A percentile compares a stretch with the other conserved stretches of the same genome.
Evolutionary conservation across 2,797 vertebrate genomes (phyloP).

Genomic region (Phoeniculus purpureus): DNA sequence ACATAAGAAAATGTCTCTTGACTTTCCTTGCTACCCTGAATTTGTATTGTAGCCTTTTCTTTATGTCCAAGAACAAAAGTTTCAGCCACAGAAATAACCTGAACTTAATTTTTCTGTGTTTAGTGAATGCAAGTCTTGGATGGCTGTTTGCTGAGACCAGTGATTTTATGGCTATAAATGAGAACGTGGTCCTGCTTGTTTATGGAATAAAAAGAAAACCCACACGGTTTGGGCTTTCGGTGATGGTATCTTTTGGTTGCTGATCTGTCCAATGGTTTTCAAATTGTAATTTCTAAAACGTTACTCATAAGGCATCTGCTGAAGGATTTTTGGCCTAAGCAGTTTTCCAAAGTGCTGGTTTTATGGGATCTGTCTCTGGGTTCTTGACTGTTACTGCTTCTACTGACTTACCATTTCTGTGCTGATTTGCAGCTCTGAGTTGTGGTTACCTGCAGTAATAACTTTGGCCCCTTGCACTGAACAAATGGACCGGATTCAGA

Average conservation of each 20-base stretch:
- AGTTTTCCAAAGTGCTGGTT: conserved; percentile 29
- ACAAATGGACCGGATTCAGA: conserved; percentile 45
- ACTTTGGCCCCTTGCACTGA: conserved; percentile 27
- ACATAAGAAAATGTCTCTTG: not conserved
- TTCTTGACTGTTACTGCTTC: conserved; percentile 26
- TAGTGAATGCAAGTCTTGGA: not conserved
- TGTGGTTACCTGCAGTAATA: conserved; percentile 61
- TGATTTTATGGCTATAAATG: not conserved
- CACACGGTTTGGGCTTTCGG: not conserved
- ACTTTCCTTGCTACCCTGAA: not conserved
- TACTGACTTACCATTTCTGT: not conserved
- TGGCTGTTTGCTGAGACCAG: conserved; percentile 6
- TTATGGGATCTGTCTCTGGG: conserved; percentile 2
- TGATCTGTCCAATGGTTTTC: conserved; percentile 35
- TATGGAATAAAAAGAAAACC: not conserved
- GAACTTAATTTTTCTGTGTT: not conserved
- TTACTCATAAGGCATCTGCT: conserved; percentile 41
- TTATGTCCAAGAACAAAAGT: not conserved
- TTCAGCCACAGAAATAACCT: not conserved
- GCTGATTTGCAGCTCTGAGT: conserved; percentile 44
- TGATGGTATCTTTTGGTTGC: conserved; percentile 39
- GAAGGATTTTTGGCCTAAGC: conserved; percentile 55
- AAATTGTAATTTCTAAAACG: conserved; percentile 34
- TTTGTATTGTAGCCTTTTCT: not conserved
- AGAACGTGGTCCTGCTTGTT: conserved; percentile 1